Base-by-base conservation (phyloP, 2,113 vertebrate species). In the Nipponia nippon region DNA sequence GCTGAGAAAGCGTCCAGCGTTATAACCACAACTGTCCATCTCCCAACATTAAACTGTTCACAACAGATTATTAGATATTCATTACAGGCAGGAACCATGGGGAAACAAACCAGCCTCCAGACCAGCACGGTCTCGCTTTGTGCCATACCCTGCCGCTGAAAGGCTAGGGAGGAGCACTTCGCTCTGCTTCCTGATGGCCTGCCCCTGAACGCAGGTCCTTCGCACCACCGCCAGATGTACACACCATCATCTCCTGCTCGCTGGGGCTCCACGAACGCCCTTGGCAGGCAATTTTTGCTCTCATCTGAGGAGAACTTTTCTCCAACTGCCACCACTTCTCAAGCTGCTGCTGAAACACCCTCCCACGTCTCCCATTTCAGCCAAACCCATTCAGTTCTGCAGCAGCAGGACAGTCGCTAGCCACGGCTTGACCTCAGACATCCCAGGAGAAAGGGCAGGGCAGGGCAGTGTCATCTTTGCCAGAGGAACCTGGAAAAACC, bases 241-340 rank as follows among this genome's bases (percentile, higher is more conserved):
- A 12, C 29, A 50, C 12, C 61, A 71, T 5, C 32, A n/a, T 6
- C 36, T 42, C 3, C 26, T 34, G 34, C 49, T 20, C 78, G 27
- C 16, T 1, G 2, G 3, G 13, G 52, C 38, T 67, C 38, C 52
- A 47, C 27, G 55, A 62, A 59, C 3, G 59, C 2, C 2, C 3
- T 16, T 0, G 0, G 6, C 36, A 46, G 0, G 0, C 40, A 40
- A 11, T 11, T 72, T 55, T 49, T 63, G n/a, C 46, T 70, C 34
- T 32, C 38, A 30, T 8, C 16, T 13, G 25, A 5, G 25, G 8
- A 63, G 22, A 76, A 44, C 26, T 86, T 55, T 76, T 21, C 26
- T 71, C 20, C 30, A 56, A 8, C 7, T 34, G 10, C 44, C 47
- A 52, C 5, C 23, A 5, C 20, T 71, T 47, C 85, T 47, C 52